Conservation (phyloP, 30 jellyfish, hydroid and myxozoan genomes). For the Nemopilema nomurai region DNA sequence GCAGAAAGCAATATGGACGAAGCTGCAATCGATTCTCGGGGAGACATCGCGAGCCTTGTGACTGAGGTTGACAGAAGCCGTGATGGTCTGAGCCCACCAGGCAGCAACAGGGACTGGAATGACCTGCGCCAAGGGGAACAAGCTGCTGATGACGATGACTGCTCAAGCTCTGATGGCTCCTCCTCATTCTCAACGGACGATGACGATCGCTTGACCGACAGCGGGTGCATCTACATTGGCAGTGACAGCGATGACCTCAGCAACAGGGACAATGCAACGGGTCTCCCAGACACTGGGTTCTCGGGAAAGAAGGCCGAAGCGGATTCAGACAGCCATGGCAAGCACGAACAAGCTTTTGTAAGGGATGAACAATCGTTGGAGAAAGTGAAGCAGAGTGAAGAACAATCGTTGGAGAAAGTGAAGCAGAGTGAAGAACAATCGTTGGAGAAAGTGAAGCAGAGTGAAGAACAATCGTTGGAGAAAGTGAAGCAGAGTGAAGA, state of each 20-base stretch:
- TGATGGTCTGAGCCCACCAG: neutral
- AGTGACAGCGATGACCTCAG: neutral
- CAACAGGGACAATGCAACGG: neutral
- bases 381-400: neutral
- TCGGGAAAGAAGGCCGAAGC: no score
- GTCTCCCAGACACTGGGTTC: neutral
- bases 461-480: neutral
- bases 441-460: neutral
- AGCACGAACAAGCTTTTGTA: neutral
- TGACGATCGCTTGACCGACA: neutral
- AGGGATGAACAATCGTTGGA: neutral
- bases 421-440: neutral
- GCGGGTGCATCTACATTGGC: neutral
- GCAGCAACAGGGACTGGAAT: neutral
- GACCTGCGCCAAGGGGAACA: neutral
- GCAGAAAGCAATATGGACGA: no score
- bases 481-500: neutral
- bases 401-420: neutral
- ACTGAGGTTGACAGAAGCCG: no score
- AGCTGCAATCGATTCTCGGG: no score
- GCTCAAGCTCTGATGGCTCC: neutral
- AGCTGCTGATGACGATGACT: neutral
- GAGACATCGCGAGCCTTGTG: no score
- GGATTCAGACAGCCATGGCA: no score
- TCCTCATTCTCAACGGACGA: neutral